Evolutionary conservation across 2,888 invertebrate genomes (phyloP).

Genomic region (Hoplodrina ambigua): DNA sequence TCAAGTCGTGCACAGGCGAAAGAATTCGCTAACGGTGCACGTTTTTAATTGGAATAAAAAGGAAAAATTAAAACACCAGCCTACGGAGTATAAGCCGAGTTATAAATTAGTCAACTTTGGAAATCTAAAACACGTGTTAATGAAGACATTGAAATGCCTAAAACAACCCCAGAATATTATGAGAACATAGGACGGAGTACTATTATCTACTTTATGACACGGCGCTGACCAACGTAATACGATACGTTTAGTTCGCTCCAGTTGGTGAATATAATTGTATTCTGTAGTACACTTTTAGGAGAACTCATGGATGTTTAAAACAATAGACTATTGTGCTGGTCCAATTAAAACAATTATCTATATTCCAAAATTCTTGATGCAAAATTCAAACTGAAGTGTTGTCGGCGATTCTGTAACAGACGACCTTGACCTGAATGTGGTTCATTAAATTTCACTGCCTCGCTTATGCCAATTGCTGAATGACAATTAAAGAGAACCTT

Average conservation of each 20-base stretch:
- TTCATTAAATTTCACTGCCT: slow-evolving; percentile 84
- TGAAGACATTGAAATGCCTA: slow-evolving; percentile 11
- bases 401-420: slow-evolving; percentile 64
- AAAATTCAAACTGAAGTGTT: slow-evolving; percentile 59
- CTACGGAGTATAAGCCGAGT: slow-evolving; percentile 59
- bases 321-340: slow-evolving; percentile 46
- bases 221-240: background rate
- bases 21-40: slow-evolving; percentile 74
- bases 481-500: slow-evolving; percentile 82
- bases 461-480: slow-evolving; percentile 81
- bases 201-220: background rate
- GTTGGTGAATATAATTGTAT: slow-evolving; percentile 24
- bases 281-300: slow-evolving; percentile 25
- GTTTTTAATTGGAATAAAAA: slow-evolving; percentile 78
- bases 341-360: slow-evolving; percentile 57
- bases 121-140: slow-evolving; percentile 23
- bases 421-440: slow-evolving; percentile 84
- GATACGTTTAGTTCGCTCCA: slow-evolving; percentile 8
- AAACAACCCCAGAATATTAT: slow-evolving; percentile 1
- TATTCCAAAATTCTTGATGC: slow-evolving; percentile 63
- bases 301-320: slow-evolving; percentile 48
- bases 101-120: slow-evolving; percentile 51
- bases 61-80: slow-evolving; percentile 62
- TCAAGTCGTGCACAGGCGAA: slow-evolving; percentile 75
- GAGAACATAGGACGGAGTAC: background rate